phyloP scores from a whole-genome alignment of 1,140 invertebrate genomes.

The Drosophila varians region DNA sequence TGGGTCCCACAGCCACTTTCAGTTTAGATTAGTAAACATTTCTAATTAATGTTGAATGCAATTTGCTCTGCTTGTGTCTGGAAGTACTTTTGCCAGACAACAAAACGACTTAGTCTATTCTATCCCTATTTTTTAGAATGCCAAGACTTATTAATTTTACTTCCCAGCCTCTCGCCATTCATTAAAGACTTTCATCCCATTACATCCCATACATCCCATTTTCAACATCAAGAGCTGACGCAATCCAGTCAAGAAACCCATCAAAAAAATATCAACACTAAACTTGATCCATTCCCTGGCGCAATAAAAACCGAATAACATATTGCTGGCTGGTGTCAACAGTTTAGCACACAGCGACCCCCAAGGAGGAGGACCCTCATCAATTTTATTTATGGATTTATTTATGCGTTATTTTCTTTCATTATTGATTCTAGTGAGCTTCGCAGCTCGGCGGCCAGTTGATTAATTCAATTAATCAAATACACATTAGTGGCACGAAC shows the following conservation, averaged over 20 bases:
- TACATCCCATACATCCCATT: no score
- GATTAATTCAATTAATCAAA: constrained; percentile 80
- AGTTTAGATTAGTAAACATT: constrained; percentile 56
- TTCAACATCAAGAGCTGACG: constrained; percentile 29
- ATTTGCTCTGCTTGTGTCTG: constrained; percentile 14
- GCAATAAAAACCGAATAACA: constrained; percentile 9
- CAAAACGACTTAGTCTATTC: neutral
- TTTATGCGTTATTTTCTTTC: constrained; percentile 32
- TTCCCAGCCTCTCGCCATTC: neutral
- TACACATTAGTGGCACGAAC: constrained; percentile 71
- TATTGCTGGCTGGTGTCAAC: constrained; percentile 42
- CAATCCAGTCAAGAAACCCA: constrained; percentile 39
- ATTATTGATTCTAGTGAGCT: constrained; percentile 49
- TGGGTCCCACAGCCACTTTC: constrained; percentile 25
- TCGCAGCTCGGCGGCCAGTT: constrained; percentile 29
- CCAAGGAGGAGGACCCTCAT: constrained; percentile 43
- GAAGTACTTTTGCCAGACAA: neutral
- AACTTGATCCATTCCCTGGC: constrained; percentile 1
- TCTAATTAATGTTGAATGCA: constrained; percentile 63
- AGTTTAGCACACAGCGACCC: constrained; percentile 41
- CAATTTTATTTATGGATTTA: constrained; percentile 45
- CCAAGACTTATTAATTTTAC: constrained; percentile 5
- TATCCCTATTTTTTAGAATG: neutral
- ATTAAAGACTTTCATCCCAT: constrained; percentile 7
- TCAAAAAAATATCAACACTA: constrained; percentile 33